Base-by-base conservation (phyloP, 2,888 invertebrate species). In the Hanleya hanleyi region DNA sequence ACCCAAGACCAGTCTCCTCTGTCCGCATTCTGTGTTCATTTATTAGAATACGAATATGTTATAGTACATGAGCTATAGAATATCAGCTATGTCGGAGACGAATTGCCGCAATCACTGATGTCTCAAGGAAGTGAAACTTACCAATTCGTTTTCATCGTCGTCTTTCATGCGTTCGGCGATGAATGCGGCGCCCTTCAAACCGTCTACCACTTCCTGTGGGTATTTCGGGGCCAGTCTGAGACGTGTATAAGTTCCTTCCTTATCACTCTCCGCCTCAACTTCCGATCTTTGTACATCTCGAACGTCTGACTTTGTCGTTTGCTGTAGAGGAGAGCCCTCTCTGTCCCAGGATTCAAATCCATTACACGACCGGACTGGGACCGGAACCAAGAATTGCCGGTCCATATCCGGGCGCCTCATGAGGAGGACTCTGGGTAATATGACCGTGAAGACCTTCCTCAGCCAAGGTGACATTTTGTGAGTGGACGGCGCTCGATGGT, bases 401-500 rank as follows among this genome's bases (percentile, higher is more conserved):
- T 69, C 68, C 41, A 77, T 37, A 15, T 82, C 78, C 7, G 97
- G 98, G 87, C 97, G 93, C 87, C 95, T 94, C 95, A 98, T 98
- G 83, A 96, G 96, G 73, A 98, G 93, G 84, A 98, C 93, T 86
- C 96, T 93, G 12, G 98, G 98, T 83, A 98, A 93, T 86, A 97
- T 96, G 91, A 98, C 96, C 80, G 97, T 96, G 92, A 98, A 98
- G 74, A 98, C 95, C 79, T 96, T 92, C 89, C 96, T 95, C 74
- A 98, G 96, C 98, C 98, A 98, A 12, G 96, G 96, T 74, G 98
- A 96, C 98, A 99, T 98, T 89, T 94, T 94, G 92, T 98, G 98
- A 62, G 98, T 99, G 92, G 98, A 97, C 61, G 98, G 97, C 67
- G 97, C 97, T 69, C 98, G 95, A 92, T 98, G 98, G 93, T 98